phyloP scores from a whole-genome alignment of 2,797 vertebrate genomes.

The Brachyrhaphis roseni region DNA sequence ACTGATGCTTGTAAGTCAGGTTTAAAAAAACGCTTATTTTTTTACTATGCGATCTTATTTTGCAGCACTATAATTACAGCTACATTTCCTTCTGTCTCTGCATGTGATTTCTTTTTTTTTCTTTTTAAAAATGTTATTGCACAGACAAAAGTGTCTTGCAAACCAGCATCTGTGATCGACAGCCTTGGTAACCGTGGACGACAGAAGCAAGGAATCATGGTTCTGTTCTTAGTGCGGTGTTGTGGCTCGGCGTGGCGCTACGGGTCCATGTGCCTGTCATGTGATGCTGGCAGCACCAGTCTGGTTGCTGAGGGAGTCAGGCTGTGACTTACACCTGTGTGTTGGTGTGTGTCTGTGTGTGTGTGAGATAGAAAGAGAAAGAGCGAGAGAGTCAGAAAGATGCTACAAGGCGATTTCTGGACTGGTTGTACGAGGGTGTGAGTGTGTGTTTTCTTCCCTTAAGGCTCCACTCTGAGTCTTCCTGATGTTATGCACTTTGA shows the following conservation, averaged over 20 bases:
- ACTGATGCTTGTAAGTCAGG: neutral
- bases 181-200: slow-evolving; percentile 15
- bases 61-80: neutral
- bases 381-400: neutral
- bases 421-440: slow-evolving; percentile 24
- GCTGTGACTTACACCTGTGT: neutral
- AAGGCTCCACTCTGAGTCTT: slow-evolving; percentile 31
- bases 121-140: neutral
- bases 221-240: slow-evolving; percentile 31
- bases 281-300: slow-evolving; percentile 58
- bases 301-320: slow-evolving; percentile 25
- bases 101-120: neutral
- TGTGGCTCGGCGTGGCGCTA: slow-evolving; percentile 30
- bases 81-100: neutral
- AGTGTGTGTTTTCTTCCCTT: slow-evolving; percentile 34
- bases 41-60: neutral
- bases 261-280: slow-evolving; percentile 67
- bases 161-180: slow-evolving; percentile 32
- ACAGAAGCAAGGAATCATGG: slow-evolving; percentile 44
- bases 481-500: slow-evolving; percentile 58
- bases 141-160: slow-evolving; percentile 4
- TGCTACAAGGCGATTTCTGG: slow-evolving; percentile 26
- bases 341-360: slow-evolving; percentile 15
- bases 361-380: neutral
- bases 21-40: neutral